Base-by-base conservation (phyloP, 2,888 invertebrate species). In the Shargacucullia verbasci region DNA sequence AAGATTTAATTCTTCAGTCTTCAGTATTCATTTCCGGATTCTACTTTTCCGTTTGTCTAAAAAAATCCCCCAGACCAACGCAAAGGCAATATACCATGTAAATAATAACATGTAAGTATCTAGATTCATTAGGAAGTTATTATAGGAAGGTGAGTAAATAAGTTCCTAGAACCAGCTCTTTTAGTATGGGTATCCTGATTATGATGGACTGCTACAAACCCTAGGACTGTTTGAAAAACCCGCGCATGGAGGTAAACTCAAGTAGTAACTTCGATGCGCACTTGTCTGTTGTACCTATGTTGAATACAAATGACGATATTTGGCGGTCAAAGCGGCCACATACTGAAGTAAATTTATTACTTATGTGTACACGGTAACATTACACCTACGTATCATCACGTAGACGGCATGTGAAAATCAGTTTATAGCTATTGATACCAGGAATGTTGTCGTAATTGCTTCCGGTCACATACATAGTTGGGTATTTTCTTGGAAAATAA, bases 241-340 rank as follows among this genome's bases (percentile, higher is more conserved):
- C 60, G 65, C 64, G 57, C 61, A 66, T 66, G 66, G 68, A 72
- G 82, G 78, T 79, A 79, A 80, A 78, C 74, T 74, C 78, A 77
- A 81, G 79, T 79, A 76, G 78, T 76, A 58, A 78, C 78, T 81
- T 78, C 78, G 70, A 79, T 75, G 81, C 83, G 77, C 75, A 78
- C 78, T 80, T 74, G 73, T 73, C 61, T 62, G 66, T 58, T 67
- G 73, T 71, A n/a, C n/a, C n/a, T n/a, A 56, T 63, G 70, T 74
- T 77, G 89, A 88, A 91, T 90, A 91, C 86, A 87, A 90, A 90
- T 87, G 73, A 86, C 83, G 78, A 85, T 85, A 89, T 89, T 88
- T 89, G 89, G 85, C 88, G 87, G 89, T 89, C 88, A 85, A 73
- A 81, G 81, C 76, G 81, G 74, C 76, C 79, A 83, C 82, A 82